These are phyloP conservation scores for Amphipoea lucens DNA, from an alignment of 2,888 invertebrate species.

Conservation along the genomic window DNA sequence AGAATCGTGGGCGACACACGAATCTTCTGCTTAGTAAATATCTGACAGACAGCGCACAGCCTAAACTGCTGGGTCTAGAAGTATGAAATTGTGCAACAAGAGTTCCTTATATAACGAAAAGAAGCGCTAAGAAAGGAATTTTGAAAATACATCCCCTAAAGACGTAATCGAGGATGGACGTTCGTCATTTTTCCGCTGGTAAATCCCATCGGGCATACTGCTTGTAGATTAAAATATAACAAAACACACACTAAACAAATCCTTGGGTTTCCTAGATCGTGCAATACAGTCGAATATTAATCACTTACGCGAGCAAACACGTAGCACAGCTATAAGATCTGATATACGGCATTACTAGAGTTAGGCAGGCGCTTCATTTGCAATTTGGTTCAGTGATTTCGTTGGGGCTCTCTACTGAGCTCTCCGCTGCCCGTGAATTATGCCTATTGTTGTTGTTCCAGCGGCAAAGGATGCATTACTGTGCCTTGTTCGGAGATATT, in stretches of 20 bases:
- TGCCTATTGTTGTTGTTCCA: conserved; percentile 81
- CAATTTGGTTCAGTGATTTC: conserved; percentile 85
- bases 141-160: not conserved
- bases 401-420: conserved; percentile 77
- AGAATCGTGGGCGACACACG: not conserved
- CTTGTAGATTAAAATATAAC: conserved; percentile 33
- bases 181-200: not conserved
- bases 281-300: conserved; percentile 65
- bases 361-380: conserved; percentile 79
- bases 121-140: not conserved
- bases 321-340: conserved; percentile 68
- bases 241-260: conserved; percentile 30
- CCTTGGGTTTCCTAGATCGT: conserved; percentile 39
- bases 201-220: not conserved
- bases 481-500: conserved; percentile 71
- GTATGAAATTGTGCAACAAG: not conserved
- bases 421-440: conserved; percentile 76
- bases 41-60: no score
- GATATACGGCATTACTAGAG: conserved; percentile 67
- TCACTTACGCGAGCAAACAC: conserved; percentile 67
- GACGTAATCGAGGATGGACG: not conserved
- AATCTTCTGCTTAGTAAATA: not conserved
- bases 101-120: not conserved
- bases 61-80: no score
- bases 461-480: conserved; percentile 73